Conservation (phyloP, 2,888 invertebrate species). For the Cordilura impudica region DNA sequence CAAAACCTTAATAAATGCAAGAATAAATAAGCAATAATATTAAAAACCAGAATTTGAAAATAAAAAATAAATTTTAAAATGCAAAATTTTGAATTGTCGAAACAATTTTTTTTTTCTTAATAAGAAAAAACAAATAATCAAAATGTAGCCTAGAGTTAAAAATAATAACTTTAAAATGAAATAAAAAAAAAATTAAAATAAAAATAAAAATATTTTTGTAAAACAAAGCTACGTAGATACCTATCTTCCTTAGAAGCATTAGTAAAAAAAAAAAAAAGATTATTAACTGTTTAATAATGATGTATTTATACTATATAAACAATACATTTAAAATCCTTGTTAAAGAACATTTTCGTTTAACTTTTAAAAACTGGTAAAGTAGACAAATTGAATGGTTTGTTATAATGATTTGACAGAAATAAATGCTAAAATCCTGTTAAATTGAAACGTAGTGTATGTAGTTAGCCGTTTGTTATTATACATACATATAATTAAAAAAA, state of each 20-base stretch:
- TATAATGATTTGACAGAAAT: constrained; percentile 23
- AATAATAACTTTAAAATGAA: constrained; percentile 32
- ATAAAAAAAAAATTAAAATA: constrained; percentile 59
- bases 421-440: constrained; percentile 8
- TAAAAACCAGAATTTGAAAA: constrained; percentile 4
- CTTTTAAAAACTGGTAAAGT: constrained; percentile 32
- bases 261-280: constrained; percentile 61
- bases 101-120: constrained; percentile 62
- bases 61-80: neutral
- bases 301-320: constrained; percentile 31
- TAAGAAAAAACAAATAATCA: constrained; percentile 59
- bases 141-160: constrained; percentile 60
- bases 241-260: constrained; percentile 72
- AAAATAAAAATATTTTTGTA: constrained; percentile 69
- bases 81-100: constrained; percentile 4
- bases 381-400: constrained; percentile 36
- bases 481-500: neutral
- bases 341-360: constrained; percentile 19
- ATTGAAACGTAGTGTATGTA: constrained; percentile 37
- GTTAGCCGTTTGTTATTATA: constrained; percentile 51
- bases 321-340: neutral
- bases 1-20: neutral
- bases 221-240: constrained; percentile 77
- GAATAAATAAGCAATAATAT: constrained; percentile 21
- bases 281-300: constrained; percentile 59